Percentiles rank a stretch among this genome's conserved stretches.
These are phyloP conservation scores for Dryoscopus gambensis DNA, from an alignment of 2,113 vertebrate species.

Conservation along the genomic window DNA sequence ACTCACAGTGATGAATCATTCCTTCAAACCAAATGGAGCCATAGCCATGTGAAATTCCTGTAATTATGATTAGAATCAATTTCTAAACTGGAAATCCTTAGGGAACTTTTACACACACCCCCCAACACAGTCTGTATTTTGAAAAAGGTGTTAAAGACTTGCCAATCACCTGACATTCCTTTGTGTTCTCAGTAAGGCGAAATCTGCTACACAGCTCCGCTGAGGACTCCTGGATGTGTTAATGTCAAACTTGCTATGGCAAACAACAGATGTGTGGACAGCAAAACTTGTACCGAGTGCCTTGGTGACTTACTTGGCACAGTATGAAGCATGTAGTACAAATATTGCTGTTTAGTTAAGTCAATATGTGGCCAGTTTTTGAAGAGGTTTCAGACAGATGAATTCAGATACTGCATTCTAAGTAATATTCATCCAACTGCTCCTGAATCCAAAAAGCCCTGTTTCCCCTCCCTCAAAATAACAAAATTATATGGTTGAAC, in stretches of 20 bases:
- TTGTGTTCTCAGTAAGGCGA: neutral
- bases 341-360: constrained; percentile 5
- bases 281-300: neutral
- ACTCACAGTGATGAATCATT: neutral
- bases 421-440: neutral
- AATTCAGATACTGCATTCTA: neutral
- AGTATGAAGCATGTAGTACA: constrained; percentile 20
- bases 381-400: neutral
- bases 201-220: neutral
- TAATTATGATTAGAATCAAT: neutral
- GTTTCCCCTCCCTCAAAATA: neutral
- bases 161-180: neutral
- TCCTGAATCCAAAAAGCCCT: neutral
- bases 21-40: neutral
- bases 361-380: neutral
- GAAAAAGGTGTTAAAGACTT: neutral
- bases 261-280: constrained; percentile 35
- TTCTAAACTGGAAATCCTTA: neutral
- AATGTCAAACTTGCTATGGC: neutral
- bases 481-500: neutral
- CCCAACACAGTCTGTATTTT: neutral
- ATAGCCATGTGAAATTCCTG: neutral
- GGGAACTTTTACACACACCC: neutral
- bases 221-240: neutral
- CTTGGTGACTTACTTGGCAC: constrained; percentile 33